Evolutionary conservation across 2,113 vertebrate genomes (phyloP).

Genomic region (Chaetodon trifascialis): DNA sequence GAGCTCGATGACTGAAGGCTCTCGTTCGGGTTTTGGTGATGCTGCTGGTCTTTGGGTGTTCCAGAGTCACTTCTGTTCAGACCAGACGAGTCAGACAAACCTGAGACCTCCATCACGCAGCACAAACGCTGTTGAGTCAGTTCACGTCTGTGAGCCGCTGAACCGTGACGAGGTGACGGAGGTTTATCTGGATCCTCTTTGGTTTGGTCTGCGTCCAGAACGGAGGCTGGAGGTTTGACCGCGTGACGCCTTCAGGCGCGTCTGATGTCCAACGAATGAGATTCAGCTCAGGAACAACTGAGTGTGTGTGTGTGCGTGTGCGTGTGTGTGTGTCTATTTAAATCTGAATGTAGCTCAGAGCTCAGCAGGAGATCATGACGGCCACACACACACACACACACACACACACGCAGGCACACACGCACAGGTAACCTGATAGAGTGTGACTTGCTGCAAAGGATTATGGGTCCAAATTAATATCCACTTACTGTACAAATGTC

Average conservation of each 20-base stretch:
- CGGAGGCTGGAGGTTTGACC: not conserved
- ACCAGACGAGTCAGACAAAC: not conserved
- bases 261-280: constrained; percentile 24
- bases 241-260: not conserved
- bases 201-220: constrained; percentile 6
- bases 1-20: no score
- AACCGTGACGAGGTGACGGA: not conserved
- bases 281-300: not conserved
- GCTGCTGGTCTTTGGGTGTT: no score
- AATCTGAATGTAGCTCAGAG: constrained; percentile 41
- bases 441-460: constrained; percentile 63
- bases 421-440: constrained; percentile 60
- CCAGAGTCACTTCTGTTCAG: no score
- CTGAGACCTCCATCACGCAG: not conserved
- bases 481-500: constrained; percentile 56
- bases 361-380: constrained; percentile 48
- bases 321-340: constrained; percentile 44
- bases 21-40: no score
- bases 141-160: not conserved
- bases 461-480: constrained; percentile 71
- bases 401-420: constrained; percentile 15
- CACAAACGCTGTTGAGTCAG: constrained; percentile 15
- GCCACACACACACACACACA: constrained; percentile 14
- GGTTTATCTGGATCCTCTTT: constrained; percentile 40
- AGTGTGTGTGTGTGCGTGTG: constrained; percentile 9